Conservation (phyloP, 2,888 invertebrate genomes). For the Odontothrips loti region DNA sequence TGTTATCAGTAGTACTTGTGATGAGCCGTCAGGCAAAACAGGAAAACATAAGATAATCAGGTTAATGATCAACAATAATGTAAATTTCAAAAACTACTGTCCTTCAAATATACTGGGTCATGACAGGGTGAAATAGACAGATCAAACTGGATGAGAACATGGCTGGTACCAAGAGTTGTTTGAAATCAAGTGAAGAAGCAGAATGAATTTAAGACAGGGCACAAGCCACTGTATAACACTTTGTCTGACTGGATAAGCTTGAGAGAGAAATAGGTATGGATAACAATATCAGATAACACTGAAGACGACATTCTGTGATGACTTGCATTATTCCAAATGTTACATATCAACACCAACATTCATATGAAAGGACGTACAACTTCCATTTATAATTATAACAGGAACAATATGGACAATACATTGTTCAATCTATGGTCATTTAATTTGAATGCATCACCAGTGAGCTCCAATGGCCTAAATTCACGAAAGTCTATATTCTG, state of each 20-base stretch:
- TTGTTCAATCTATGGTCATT: constrained; percentile 19
- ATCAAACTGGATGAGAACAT: too few species aligned
- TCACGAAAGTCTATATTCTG: not conserved
- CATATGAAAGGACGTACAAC: too few species aligned
- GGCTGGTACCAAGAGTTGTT: too few species aligned
- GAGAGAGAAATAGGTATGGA: too few species aligned
- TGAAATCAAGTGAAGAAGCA: too few species aligned
- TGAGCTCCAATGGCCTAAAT: not conserved
- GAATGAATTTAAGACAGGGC: too few species aligned
- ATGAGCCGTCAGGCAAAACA: constrained; percentile 10
- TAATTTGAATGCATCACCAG: not conserved
- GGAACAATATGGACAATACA: not conserved
- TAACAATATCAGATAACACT: too few species aligned
- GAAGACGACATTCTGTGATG: too few species aligned
- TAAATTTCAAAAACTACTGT: not conserved
- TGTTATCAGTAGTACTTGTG: not conserved
- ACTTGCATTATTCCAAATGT: too few species aligned
- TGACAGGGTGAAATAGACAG: not conserved
- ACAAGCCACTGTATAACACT: too few species aligned
- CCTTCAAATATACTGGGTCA: not conserved
- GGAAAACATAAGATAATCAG: not conserved
- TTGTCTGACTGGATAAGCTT: too few species aligned
- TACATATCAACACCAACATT: too few species aligned
- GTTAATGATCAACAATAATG: not conserved
- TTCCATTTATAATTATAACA: not conserved